Percentiles rank a stretch among this genome's conserved stretches.
phyloP scores from a whole-genome alignment of 2,888 invertebrate genomes.

The Argyresthia albistria region DNA sequence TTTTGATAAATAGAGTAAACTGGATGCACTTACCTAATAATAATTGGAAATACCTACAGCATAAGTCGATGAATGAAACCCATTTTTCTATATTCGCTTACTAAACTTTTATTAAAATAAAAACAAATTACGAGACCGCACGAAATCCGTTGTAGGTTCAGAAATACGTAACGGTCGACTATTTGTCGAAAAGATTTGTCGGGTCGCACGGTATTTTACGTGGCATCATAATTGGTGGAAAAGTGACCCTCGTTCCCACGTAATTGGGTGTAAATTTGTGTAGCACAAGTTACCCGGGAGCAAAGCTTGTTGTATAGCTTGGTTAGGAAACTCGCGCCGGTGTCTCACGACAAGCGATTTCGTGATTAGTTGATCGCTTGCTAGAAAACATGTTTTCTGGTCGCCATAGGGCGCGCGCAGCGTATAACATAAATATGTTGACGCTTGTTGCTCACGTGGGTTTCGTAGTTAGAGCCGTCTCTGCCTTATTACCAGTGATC shows the following conservation, averaged over 20 bases:
- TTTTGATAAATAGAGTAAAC: too few species aligned
- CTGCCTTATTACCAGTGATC: too few species aligned
- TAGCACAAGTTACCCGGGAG: background rate
- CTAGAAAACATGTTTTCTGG: too few species aligned
- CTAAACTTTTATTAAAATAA: background rate
- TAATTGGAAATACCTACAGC: too few species aligned
- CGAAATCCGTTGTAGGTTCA: background rate
- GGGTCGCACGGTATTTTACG: background rate
- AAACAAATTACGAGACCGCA: background rate
- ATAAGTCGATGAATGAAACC: too few species aligned
- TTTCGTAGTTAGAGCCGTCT: too few species aligned
- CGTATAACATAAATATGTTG: background rate
- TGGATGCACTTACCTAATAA: too few species aligned
- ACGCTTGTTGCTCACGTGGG: background rate
- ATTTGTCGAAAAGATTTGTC: background rate
- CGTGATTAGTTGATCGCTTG: too few species aligned
- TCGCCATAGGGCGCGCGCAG: too few species aligned
- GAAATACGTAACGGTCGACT: background rate
- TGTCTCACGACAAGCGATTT: too few species aligned
- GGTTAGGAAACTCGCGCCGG: too few species aligned
- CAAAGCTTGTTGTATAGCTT: background rate
- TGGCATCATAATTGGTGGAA: background rate
- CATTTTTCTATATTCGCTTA: too few species aligned
- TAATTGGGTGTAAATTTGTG: background rate
- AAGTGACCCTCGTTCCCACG: background rate